Percentiles rank a stretch among this genome's conserved stretches.
Evolutionary conservation across 2,113 vertebrate species (phyloP).

Genomic region (Microcebus ravelobensis): DNA sequence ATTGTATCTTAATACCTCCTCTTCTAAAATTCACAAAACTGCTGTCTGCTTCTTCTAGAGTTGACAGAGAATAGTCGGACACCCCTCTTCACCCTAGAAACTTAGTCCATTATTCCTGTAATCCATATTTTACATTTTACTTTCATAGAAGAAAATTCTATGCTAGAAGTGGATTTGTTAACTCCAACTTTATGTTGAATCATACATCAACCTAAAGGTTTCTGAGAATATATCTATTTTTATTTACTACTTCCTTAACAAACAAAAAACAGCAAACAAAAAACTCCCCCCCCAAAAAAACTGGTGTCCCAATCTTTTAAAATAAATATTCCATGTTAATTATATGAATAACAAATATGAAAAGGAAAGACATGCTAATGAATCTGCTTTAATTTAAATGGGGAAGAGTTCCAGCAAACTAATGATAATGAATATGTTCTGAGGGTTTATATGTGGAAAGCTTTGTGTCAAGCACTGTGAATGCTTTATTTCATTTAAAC

Average conservation of each 20-base stretch:
- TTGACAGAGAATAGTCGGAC: not conserved
- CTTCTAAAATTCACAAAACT: not conserved
- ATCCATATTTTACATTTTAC: not conserved
- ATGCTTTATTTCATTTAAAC: not conserved
- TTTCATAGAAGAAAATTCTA: not conserved
- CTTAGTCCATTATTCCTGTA: not conserved
- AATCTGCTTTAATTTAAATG: not conserved
- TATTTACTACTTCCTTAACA: not conserved
- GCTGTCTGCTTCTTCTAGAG: not conserved
- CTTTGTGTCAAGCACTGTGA: not conserved
- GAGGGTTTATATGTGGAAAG: not conserved
- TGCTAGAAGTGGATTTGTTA: not conserved
- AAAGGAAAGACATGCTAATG: rapidly evolving
- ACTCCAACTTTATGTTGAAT: not conserved
- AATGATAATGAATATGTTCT: not conserved
- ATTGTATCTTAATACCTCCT: too few species aligned
- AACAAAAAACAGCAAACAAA: not conserved
- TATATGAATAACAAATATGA: not conserved
- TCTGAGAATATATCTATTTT: not conserved
- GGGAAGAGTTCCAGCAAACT: not conserved
- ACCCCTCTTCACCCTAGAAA: not conserved
- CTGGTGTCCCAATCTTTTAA: not conserved
- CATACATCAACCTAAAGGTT: not conserved
- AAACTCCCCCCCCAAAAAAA: not conserved
- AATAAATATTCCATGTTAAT: not conserved